phyloP scores from a whole-genome alignment of 2,113 vertebrate species.

The Elanoides forficatus region DNA sequence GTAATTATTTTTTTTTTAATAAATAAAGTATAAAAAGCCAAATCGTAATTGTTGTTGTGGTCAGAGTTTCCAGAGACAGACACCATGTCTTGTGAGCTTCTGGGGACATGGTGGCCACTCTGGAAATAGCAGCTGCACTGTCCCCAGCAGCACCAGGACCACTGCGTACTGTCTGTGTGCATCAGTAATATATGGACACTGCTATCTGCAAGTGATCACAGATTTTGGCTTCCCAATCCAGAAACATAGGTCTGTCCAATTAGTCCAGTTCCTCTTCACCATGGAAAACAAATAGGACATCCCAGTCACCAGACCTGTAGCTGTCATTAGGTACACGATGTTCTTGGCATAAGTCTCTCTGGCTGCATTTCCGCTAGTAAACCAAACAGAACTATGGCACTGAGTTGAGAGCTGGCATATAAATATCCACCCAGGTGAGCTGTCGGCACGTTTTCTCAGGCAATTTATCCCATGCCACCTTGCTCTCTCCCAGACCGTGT shows the following conservation, averaged over 20 bases:
- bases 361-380: background rate
- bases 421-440: background rate
- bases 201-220: background rate
- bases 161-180: background rate
- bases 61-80: background rate
- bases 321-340: background rate
- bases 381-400: background rate
- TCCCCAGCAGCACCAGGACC: background rate
- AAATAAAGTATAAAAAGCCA: background rate
- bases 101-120: background rate
- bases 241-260: background rate
- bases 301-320: background rate
- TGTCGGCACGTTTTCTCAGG: background rate
- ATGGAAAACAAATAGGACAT: background rate
- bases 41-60: background rate
- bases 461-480: background rate
- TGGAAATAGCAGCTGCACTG: background rate
- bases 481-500: fast-evolving
- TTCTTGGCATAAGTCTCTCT: background rate
- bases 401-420: background rate
- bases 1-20: background rate
- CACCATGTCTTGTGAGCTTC: background rate
- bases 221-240: fast-evolving
- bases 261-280: background rate
- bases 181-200: background rate